Evolutionary conservation across 2,113 vertebrate species (phyloP), one percentile per base, ranked within the genome.

Genomic region (Columba janthina): DNA sequence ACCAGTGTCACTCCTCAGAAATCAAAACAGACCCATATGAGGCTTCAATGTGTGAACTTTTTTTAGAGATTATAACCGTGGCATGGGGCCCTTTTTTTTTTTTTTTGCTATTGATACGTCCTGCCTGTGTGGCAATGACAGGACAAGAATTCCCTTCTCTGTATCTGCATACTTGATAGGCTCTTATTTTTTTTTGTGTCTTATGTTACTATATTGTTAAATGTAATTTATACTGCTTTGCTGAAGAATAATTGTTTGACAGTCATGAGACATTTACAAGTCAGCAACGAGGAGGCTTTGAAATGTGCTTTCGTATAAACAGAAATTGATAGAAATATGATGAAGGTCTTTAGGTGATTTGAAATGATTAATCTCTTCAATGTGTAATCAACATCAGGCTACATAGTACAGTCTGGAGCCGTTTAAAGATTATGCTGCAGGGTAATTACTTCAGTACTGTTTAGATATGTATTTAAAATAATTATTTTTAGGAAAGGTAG

Each of bases 21-120:
- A 95, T 95, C 96, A 97, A 90, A 97, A 91, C 96, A 97, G 94
- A 96, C 89, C 94, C 95, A 85, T 95, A 91, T 92, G 81, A 87
- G 92, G 89, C 84, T 96, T 89, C 81, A 73, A 19, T n/a, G 76
- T 87, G 83, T 90, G 92, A 97, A 97, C 96, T 98, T 97, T 94
- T 92, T 85, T 83, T 73, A 85, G 88, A 84, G 91, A 42, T 87
- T 94, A 70, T 95, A 92, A 75, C 69, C 2, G 2, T 82, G 48
- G 11, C 24, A 29, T 77, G 71, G 18, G 20, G 13, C 24, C 71
- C 21, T 31, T 42, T 25, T 29, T 61, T 13, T 34, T 38, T 28
- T 57, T 50, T 53, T 25, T 65, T 56, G 15, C 31, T 78, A 2
- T 76, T 77, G 46, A 85, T 85, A 32, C 82, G 69, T 79, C 88